Evolutionary conservation across 2,888 invertebrate genomes (phyloP), one percentile per base, ranked within the genome.

Genomic region (Catonia carolina): DNA sequence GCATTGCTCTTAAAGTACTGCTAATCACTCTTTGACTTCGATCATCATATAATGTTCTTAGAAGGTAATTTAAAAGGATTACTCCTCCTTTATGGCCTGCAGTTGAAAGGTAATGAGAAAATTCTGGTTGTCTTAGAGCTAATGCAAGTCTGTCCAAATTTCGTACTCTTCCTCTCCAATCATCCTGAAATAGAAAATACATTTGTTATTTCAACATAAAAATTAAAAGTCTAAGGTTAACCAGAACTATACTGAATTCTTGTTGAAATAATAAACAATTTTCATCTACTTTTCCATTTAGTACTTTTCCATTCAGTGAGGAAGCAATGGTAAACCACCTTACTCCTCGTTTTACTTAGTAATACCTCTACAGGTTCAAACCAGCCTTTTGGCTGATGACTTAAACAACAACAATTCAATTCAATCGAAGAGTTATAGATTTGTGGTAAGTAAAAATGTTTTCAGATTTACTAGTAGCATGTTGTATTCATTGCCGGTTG

Each of bases 51-150:
- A 78, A 68, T 50, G 72, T 70, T 39, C 73, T 72, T 18, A 87
- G 73, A 49, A 87, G 74, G 60, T 86, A 79, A 63, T 80, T 76
- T 56, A 87, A 74, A 60, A 86, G 77, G 18, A 80, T 77, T 77
- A 23, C 80, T 76, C 62, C 80, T 77, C 66, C 86, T 73, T 68
- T 82, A 76, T 83, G 79, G 65, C 81, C 77, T 49, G 84, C 74
- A 47, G 73, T 67, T 17, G 75, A 73, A 61, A 80, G 63, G 53
- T 75, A 58, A 31, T 55, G 51, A 8, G 54, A 53, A 17, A 59
- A 77, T 23, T 75, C 73, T 2, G 78, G 74, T 36, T 75, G 74
- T 59, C 75, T 74, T 31, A 87, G 69, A 31, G 78, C 74, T 14
- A 73, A 72, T 60, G 78, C 74, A 47, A 84, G 72, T 64, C 80